Base-by-base conservation (phyloP, 1,140 invertebrate species). In the Chionoecetes opilio region DNA sequence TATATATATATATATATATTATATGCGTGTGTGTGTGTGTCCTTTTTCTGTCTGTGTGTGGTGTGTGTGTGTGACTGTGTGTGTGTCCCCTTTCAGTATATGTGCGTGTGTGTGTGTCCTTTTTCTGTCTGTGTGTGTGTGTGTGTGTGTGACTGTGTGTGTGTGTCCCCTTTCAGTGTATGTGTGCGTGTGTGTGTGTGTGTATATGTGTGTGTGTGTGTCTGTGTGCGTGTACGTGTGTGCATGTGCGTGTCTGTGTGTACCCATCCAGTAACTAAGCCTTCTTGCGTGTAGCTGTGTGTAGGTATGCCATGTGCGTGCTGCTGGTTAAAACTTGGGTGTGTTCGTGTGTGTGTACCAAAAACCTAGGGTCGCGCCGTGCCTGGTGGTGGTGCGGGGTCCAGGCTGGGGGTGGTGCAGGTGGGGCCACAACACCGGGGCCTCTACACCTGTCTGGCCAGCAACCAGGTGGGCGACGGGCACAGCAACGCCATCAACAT, bases 401-500 rank as follows among this genome's bases (percentile, higher is more conserved):
- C 63, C 21, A 75, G 63, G 63, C 11, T 75, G 63, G 63, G 6
- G 26, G 21, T 75, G 63, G 3, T 17, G 63, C 63, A 75, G 63
- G 63, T 75, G 8, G n/a, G n/a, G 63, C 21, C n/a, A n/a, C 21
- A 0, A 5, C 21, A 90, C 88, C 88, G 88, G 6, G 88, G 88
- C 35, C 37, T 90, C 11, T 90, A 90, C 88, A 90, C 88, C 88
- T 90, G 88, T 38, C 88, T 90, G 26, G 88, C 88, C 3, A 90
- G 88, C 38, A 90, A 90, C 37, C 88, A 90, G 35, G 88, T 90
- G 34, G 88, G 88, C 37, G 88, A 90, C 38, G 88, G 88, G 6
- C 88, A 90, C 26, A 90, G 88, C 88, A 90, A 90, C 88, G 88
- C 88, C 17, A 26, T 90, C 38, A 90, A 90, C 37, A 9, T 90